These are phyloP conservation scores for Sesamia nonagrioides DNA, from an alignment of 1,140 invertebrate genomes.

Conservation along the genomic window DNA sequence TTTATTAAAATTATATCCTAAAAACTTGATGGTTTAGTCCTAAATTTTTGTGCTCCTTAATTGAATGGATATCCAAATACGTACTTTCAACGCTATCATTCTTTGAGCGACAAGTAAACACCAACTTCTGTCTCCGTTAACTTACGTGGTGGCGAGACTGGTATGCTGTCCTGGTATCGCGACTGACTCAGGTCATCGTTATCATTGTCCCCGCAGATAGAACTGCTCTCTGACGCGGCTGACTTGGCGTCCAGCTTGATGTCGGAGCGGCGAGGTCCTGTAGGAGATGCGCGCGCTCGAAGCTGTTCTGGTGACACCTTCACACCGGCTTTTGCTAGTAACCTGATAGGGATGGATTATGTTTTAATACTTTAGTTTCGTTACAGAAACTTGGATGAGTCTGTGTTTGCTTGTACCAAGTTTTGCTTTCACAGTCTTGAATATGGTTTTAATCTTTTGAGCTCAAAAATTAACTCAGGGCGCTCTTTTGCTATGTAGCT, in stretches of 20 bases:
- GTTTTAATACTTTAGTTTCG: background rate
- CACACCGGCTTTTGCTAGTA: constrained; percentile 95
- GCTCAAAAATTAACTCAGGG: too few species aligned
- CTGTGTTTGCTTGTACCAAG: too few species aligned
- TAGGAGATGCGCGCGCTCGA: constrained; percentile 93
- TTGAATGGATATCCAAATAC: too few species aligned
- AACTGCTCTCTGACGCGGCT: constrained; percentile 91
- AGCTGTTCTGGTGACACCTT: constrained; percentile 95
- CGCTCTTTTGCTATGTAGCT: too few species aligned
- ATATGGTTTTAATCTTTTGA: too few species aligned
- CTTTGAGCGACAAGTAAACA: background rate
- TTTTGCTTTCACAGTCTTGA: background rate
- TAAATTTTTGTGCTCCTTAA: too few species aligned
- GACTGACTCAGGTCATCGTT: constrained; percentile 92
- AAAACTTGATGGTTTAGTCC: background rate
- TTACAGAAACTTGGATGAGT: background rate
- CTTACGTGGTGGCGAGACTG: constrained; percentile 87
- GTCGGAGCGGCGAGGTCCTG: constrained; percentile 93
- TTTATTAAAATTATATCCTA: background rate
- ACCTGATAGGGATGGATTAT: constrained; percentile 72
- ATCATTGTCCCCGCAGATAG: constrained; percentile 92
- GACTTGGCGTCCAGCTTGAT: constrained; percentile 92
- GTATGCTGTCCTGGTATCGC: constrained; percentile 81
- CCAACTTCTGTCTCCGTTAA: constrained; percentile 28
- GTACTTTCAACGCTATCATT: too few species aligned